Conservation (phyloP, 2,888 invertebrate genomes). For the Lycaena phlaeas region DNA sequence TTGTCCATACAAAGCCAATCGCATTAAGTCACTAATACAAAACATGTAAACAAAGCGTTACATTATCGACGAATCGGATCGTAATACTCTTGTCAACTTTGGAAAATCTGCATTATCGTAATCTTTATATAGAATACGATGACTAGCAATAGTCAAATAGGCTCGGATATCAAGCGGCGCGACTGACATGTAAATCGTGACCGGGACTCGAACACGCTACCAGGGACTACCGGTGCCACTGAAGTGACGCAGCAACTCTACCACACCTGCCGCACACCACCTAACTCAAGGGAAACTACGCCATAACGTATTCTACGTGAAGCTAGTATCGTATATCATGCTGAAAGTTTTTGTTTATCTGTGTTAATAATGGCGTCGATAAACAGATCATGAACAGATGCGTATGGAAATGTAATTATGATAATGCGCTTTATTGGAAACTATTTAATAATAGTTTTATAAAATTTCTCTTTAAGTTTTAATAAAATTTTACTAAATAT, state of each 20-base stretch:
- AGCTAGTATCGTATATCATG: background rate
- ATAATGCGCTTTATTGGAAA: slow-evolving; percentile 9
- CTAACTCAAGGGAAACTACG: slow-evolving; percentile 7
- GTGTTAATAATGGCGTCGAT: slow-evolving; percentile 39
- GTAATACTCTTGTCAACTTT: slow-evolving; percentile 14
- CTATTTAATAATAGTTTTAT: background rate
- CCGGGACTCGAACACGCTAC: slow-evolving; percentile 60
- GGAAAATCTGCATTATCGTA: slow-evolving; percentile 40
- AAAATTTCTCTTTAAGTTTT: slow-evolving; percentile 10
- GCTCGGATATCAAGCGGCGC: slow-evolving; percentile 64
- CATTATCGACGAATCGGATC: background rate
- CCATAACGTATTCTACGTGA: background rate
- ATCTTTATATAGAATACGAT: slow-evolving; percentile 49
- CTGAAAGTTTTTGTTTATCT: background rate
- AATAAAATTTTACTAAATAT: too few species aligned
- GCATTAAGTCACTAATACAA: too few species aligned
- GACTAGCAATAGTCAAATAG: slow-evolving; percentile 37
- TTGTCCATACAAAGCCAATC: too few species aligned
- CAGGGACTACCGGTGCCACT: slow-evolving; percentile 65
- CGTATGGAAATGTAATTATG: slow-evolving; percentile 11
- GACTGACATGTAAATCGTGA: slow-evolving; percentile 71
- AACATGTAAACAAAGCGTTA: too few species aligned
- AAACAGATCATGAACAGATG: slow-evolving; percentile 27
- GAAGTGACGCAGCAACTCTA: slow-evolving; percentile 59
- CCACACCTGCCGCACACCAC: slow-evolving; percentile 46